Percentiles rank a stretch among this genome's conserved stretches.
Conservation (phyloP, 1,140 invertebrate genomes). For the Aphelinus atriplicis region DNA sequence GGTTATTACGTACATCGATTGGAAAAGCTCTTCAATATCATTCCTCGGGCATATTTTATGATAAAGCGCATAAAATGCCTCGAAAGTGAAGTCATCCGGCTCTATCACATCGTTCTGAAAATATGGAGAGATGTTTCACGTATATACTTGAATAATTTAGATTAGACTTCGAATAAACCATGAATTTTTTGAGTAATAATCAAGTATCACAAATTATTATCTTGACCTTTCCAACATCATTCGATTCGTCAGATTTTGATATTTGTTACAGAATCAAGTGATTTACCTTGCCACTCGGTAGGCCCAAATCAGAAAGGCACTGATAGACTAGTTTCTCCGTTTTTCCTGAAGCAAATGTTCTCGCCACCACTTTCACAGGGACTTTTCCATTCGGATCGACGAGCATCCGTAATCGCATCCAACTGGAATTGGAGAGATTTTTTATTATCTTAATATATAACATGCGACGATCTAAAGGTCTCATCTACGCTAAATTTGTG, state of each 20-base stretch:
- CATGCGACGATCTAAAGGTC: too few relatives aligned
- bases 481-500: too few relatives aligned
- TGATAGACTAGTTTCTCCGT: conserved; percentile 99
- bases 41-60: conserved; percentile 99
- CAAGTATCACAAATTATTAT: conserved; percentile 1
- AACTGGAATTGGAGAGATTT: conserved; percentile 72
- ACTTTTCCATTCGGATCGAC: conserved; percentile 95
- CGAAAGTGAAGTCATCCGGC: conserved; percentile 94
- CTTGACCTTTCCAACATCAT: background rate
- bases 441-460: too few relatives aligned
- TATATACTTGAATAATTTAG: too few relatives aligned
- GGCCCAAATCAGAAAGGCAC: conserved; percentile 90
- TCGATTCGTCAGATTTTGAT: too few relatives aligned
- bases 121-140: background rate
- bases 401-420: conserved; percentile 95
- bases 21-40: conserved; percentile 98
- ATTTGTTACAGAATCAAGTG: background rate
- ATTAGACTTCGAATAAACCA: too few relatives aligned
- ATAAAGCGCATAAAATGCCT: conserved; percentile 98
- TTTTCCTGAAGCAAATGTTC: conserved; percentile 98
- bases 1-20: conserved; percentile 85
- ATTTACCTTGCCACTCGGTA: conserved; percentile 92
- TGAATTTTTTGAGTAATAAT: background rate
- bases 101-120: conserved; percentile 92
- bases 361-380: conserved; percentile 94